Percentiles rank a stretch among this genome's conserved stretches.
phyloP scores from a whole-genome alignment of 1,140 invertebrate genomes.

The Drosophila obscura region DNA sequence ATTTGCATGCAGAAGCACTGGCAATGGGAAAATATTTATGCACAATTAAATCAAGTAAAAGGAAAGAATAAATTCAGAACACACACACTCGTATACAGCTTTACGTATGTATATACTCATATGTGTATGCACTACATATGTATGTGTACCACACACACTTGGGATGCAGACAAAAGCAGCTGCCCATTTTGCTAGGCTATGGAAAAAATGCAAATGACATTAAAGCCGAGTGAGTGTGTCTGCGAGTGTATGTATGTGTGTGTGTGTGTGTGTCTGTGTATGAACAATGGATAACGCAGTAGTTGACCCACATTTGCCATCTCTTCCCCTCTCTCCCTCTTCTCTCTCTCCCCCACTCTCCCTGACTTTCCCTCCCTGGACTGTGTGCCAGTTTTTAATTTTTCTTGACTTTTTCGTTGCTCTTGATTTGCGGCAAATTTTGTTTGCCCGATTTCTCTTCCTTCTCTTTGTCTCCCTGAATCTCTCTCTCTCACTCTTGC shows the following conservation, averaged over 20 bases:
- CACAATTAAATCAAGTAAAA: slow-evolving; percentile 78
- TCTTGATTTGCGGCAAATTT: slow-evolving; percentile 69
- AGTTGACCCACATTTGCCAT: slow-evolving; percentile 71
- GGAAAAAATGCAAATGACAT: slow-evolving; percentile 66
- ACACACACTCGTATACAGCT: not conserved
- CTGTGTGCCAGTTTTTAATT: slow-evolving; percentile 56
- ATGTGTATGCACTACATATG: too few relatives aligned
- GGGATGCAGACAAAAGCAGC: slow-evolving; percentile 35
- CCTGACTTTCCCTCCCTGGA: not conserved
- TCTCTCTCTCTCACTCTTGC: not conserved
- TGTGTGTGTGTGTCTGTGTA: slow-evolving; percentile 22
- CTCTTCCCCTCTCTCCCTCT: not conserved
- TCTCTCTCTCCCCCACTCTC: not conserved
- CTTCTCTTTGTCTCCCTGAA: too few relatives aligned
- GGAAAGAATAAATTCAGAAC: slow-evolving; percentile 62
- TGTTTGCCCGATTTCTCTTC: slow-evolving; percentile 28
- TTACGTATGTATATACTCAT: too few relatives aligned
- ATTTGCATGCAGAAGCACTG: slow-evolving; percentile 66
- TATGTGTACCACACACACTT: not conserved
- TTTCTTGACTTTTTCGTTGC: slow-evolving; percentile 68
- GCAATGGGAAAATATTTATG: slow-evolving; percentile 76
- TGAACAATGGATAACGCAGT: slow-evolving; percentile 60
- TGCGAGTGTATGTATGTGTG: slow-evolving; percentile 2
- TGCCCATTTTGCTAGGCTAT: slow-evolving; percentile 54
- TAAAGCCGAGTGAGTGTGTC: slow-evolving; percentile 40